phyloP scores from a whole-genome alignment of 2,888 invertebrate species.

The Calameuta filiformis region DNA sequence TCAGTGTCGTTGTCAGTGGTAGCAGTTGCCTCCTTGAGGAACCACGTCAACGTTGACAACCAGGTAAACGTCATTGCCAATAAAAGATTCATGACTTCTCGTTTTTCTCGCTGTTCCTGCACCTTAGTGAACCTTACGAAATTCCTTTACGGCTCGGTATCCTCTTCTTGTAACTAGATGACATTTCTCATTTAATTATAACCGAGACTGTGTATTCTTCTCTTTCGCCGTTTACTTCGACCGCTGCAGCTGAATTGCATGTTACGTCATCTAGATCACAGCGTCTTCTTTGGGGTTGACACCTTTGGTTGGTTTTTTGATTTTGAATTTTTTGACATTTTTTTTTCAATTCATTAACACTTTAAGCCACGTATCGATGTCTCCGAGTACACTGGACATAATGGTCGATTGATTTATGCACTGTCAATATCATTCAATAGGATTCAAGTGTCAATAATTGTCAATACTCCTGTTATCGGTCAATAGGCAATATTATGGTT shows the following conservation, averaged over 20 bases:
- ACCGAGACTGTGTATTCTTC: not conserved
- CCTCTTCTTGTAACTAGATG: not conserved
- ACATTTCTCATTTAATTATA: not conserved
- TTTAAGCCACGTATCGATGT: not conserved
- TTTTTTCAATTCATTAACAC: not conserved
- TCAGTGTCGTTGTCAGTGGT: slow-evolving; percentile 8
- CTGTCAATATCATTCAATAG: not conserved
- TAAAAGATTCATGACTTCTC: slow-evolving; percentile 1
- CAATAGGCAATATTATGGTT: not conserved
- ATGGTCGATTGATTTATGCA: not conserved
- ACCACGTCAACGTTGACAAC: not conserved
- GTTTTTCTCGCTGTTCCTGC: not conserved
- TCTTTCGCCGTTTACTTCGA: not conserved
- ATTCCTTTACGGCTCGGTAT: not conserved
- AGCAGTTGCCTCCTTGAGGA: not conserved
- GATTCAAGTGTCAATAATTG: not conserved
- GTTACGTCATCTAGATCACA: not conserved
- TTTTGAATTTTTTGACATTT: not conserved
- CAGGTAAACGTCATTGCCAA: not conserved
- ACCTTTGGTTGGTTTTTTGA: not conserved
- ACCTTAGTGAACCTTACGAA: not conserved
- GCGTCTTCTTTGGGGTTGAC: not conserved
- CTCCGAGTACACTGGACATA: not conserved
- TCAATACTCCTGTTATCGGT: not conserved
- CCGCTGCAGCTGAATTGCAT: not conserved